phyloP scores from a whole-genome alignment of 2,797 vertebrate genomes.

The Acanthis flammea region DNA sequence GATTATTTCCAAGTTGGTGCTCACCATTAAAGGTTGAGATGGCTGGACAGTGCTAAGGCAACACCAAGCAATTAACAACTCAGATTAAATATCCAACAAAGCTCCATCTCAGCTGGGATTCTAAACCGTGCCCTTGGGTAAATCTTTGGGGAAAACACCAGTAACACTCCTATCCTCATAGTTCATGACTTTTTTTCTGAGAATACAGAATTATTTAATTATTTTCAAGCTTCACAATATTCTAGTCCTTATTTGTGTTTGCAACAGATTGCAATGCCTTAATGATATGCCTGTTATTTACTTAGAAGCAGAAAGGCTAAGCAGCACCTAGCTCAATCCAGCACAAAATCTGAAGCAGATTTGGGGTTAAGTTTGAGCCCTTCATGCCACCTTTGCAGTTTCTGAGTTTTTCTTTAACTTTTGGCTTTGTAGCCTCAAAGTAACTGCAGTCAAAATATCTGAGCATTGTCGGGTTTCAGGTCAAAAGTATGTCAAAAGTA shows the following conservation, averaged over 20 bases:
- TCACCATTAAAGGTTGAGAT: not conserved
- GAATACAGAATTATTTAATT: conserved; percentile 23
- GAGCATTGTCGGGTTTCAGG: conserved; percentile 25
- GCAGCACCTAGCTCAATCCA: not conserved
- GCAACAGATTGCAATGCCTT: not conserved
- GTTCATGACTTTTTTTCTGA: not conserved
- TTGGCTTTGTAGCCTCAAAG: not conserved
- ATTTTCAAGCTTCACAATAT: conserved; percentile 55
- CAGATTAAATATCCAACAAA: not conserved
- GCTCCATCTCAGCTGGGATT: not conserved
- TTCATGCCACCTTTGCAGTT: not conserved
- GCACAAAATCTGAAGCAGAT: not conserved
- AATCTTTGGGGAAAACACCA: not conserved
- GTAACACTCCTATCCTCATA: not conserved
- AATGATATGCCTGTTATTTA: not conserved
- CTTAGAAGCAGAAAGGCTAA: not conserved
- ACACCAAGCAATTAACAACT: not conserved
- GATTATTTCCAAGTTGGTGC: not conserved
- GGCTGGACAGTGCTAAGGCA: not conserved
- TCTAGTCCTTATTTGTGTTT: not conserved
- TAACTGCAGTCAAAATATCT: conserved; percentile 2
- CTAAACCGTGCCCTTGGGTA: not conserved
- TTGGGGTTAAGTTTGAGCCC: not conserved
- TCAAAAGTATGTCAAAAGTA: conserved; percentile 17
- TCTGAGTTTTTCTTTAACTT: not conserved